A percentile compares a stretch with the other conserved stretches of the same genome.
Conservation (phyloP, 2,888 invertebrate genomes). For the Phyto melanocephala region DNA sequence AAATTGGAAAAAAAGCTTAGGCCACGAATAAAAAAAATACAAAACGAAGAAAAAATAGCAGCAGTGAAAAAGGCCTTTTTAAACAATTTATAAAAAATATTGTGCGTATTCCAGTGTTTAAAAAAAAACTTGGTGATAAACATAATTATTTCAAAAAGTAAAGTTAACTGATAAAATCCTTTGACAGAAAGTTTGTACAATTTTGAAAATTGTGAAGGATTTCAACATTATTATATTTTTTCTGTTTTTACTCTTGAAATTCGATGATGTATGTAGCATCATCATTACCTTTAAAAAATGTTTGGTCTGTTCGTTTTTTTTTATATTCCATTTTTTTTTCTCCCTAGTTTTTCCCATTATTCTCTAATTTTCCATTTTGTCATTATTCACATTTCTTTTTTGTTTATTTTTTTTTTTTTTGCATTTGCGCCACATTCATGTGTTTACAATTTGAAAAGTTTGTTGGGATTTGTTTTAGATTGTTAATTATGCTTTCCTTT, state of each 20-base stretch:
- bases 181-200: neutral
- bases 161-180: conserved; percentile 3
- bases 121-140: conserved; percentile 2
- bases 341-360: conserved; percentile 44
- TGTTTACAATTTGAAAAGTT: conserved; percentile 16
- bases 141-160: conserved; percentile 1
- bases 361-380: conserved; percentile 52
- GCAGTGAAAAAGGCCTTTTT: conserved; percentile 45
- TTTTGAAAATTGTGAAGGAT: neutral
- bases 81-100: conserved; percentile 33
- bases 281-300: too few relatives aligned
- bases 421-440: conserved; percentile 59
- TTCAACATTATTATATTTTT: neutral
- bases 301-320: conserved; percentile 30
- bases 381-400: conserved; percentile 11
- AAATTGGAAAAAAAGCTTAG: conserved; percentile 29
- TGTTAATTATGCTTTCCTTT: neutral
- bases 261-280: conserved; percentile 37
- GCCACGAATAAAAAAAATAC: conserved; percentile 47
- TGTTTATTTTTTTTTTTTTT: conserved; percentile 30
- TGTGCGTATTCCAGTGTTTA: conserved; percentile 32
- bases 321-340: conserved; percentile 20
- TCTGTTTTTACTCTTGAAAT: neutral
- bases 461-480: too few relatives aligned
- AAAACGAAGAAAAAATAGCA: conserved; percentile 41